These are phyloP conservation scores for Panulirus ornatus DNA, from an alignment of 1,140 invertebrate species.

Conservation along the genomic window DNA sequence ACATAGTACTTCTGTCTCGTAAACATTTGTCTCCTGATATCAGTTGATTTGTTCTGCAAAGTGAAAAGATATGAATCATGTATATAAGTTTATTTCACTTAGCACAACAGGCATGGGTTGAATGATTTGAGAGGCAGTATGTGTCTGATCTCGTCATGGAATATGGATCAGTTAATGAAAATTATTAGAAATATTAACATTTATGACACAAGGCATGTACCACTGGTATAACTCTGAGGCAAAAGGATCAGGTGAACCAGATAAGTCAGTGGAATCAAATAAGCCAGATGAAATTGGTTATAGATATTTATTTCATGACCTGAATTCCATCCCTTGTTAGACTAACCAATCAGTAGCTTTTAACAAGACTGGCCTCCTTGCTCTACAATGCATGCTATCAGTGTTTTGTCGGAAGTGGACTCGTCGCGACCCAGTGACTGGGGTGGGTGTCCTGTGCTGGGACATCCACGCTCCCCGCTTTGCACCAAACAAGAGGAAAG, in stretches of 20 bases:
- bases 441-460: conserved; percentile 65
- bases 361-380: conserved; percentile 43
- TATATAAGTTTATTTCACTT: too few relatives aligned
- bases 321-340: background rate
- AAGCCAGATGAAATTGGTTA: background rate
- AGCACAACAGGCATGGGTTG: too few relatives aligned
- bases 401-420: conserved; percentile 43
- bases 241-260: background rate
- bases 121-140: too few relatives aligned
- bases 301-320: background rate
- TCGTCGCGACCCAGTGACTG: conserved; percentile 64
- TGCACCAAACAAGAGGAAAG: conserved; percentile 68
- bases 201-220: too few relatives aligned
- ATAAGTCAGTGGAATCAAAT: too few relatives aligned
- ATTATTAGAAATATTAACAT: too few relatives aligned
- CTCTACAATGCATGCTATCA: conserved; percentile 59
- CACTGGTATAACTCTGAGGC: background rate
- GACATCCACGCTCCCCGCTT: conserved; percentile 62
- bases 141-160: too few relatives aligned
- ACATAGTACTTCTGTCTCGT: too few relatives aligned
- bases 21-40: too few relatives aligned
- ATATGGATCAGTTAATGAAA: too few relatives aligned
- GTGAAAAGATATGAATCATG: too few relatives aligned
- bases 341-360: conserved; percentile 6
- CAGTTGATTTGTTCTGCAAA: too few relatives aligned